Evolutionary conservation across 2,888 invertebrate genomes (phyloP).

Genomic region (Leucoma salicis): DNA sequence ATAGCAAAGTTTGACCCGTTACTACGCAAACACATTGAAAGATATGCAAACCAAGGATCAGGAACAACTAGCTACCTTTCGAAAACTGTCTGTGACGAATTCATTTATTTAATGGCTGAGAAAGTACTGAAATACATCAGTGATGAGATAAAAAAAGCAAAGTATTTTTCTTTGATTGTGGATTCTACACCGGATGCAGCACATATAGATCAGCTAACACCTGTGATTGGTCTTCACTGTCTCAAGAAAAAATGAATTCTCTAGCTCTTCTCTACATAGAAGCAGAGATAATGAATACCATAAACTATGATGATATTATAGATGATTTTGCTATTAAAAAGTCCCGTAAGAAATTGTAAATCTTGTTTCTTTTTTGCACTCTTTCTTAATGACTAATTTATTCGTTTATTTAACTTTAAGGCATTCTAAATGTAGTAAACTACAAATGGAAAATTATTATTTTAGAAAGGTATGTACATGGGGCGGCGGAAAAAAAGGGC

Average conservation of each 20-base stretch:
- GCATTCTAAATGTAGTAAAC: not conserved
- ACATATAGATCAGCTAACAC: no score
- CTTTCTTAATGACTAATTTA: constrained; percentile 4
- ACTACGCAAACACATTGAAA: not conserved
- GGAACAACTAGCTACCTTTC: constrained; percentile 1
- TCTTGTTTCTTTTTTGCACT: constrained; percentile 2
- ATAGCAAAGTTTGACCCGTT: not conserved
- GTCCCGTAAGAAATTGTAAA: constrained; percentile 34
- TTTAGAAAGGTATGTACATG: constrained; percentile 2
- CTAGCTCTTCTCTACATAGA: constrained; percentile 19
- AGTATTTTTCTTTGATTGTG: constrained; percentile 6
- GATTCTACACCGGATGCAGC: no score
- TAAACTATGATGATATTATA: constrained; percentile 16
- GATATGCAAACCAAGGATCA: not conserved
- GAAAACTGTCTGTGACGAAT: not conserved
- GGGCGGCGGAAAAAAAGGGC: constrained; percentile 3
- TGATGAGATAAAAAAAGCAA: not conserved
- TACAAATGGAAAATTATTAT: constrained; percentile 1
- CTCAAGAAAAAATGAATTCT: constrained; percentile 16
- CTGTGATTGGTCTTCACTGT: constrained; percentile 16
- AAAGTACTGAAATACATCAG: not conserved
- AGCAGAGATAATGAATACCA: constrained; percentile 18
- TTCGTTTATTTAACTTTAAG: constrained; percentile 2
- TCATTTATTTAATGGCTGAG: not conserved
- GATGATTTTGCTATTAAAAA: constrained; percentile 25